Conservation (phyloP, 2,888 invertebrate genomes). For the Cecidostiba fungosa region DNA sequence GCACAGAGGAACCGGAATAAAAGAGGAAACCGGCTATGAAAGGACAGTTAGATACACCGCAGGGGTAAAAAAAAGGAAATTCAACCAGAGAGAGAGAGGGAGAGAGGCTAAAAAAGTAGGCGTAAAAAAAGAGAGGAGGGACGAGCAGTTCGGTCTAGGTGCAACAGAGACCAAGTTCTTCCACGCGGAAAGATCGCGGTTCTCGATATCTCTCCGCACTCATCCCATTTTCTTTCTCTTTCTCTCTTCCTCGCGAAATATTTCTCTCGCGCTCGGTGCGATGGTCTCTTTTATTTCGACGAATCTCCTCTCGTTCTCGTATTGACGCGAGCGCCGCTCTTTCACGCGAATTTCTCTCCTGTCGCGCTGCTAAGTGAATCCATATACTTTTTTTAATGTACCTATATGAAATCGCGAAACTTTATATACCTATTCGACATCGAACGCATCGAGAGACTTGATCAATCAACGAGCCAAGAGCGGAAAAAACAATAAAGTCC, state of each 20-base stretch:
- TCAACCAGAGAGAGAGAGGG: constrained; percentile 8
- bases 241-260: background rate
- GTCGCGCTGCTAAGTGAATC: too few relatives aligned
- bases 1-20: background rate
- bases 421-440: background rate
- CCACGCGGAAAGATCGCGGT: constrained; percentile 62
- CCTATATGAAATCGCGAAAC: background rate
- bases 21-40: constrained; percentile 6
- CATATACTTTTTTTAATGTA: too few relatives aligned
- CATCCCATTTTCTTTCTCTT: background rate
- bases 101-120: too few relatives aligned
- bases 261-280: background rate
- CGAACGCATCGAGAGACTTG: background rate
- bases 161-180: constrained; percentile 26
- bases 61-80: constrained; percentile 20
- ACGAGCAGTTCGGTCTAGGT: background rate
- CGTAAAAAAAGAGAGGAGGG: constrained; percentile 1
- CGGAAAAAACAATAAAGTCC: background rate
- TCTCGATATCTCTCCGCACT: constrained; percentile 55
- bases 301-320: background rate
- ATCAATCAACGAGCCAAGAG: background rate
- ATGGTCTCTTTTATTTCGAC: background rate
- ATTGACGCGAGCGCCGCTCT: background rate
- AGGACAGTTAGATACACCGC: constrained; percentile 34
- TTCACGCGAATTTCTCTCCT: background rate